Conservation (phyloP, 1,140 invertebrate genomes). For the Elysia chlorotica region DNA sequence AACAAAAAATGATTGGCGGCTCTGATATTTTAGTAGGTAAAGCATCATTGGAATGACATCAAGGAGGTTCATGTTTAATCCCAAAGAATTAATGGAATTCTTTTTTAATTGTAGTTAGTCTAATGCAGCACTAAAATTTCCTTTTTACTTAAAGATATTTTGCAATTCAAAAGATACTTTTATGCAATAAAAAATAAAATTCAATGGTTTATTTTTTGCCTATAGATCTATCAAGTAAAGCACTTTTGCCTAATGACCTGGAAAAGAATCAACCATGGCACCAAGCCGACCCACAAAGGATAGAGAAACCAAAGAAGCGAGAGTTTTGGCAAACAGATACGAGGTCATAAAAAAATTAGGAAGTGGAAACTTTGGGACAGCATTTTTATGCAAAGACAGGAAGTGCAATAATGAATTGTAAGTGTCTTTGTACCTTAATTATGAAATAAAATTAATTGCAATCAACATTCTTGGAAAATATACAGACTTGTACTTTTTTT, state of each 20-base stretch:
- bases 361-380: constrained; percentile 62
- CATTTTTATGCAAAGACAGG: constrained; percentile 57
- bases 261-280: constrained; percentile 27
- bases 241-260: not conserved
- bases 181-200: not conserved
- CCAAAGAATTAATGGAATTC: not conserved
- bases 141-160: not conserved
- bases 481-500: too few relatives aligned
- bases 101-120: not conserved
- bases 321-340: constrained; percentile 57
- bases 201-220: not conserved
- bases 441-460: not conserved
- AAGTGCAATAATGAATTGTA: constrained; percentile 37
- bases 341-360: constrained; percentile 57
- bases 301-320: constrained; percentile 35
- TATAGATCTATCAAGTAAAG: not conserved
- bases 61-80: too few relatives aligned
- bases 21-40: too few relatives aligned
- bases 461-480: too few relatives aligned
- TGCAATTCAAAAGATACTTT: not conserved
- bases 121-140: not conserved
- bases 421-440: not conserved
- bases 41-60: too few relatives aligned
- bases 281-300: constrained; percentile 30
- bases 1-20: too few relatives aligned